Evolutionary conservation across 2,888 invertebrate species (phyloP).

Genomic region (Ophioninae sp.): DNA sequence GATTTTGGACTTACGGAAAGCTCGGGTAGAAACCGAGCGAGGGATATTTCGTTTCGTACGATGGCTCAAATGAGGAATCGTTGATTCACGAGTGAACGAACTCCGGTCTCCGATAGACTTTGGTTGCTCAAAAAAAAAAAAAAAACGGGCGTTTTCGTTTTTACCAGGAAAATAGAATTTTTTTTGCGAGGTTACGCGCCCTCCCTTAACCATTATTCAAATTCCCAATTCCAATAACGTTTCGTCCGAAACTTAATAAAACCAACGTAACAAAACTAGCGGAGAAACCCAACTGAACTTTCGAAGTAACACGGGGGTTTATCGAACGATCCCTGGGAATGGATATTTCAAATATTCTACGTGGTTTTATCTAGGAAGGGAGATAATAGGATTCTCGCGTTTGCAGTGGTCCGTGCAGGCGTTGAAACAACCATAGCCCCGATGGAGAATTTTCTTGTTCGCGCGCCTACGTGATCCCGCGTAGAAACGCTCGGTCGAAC

Average conservation of each 20-base stretch:
- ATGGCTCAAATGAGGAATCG: not conserved
- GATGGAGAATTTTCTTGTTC: slow-evolving; percentile 29
- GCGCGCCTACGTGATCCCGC: slow-evolving; percentile 42
- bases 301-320: not conserved
- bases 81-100: slow-evolving; percentile 13
- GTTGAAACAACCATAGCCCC: slow-evolving; percentile 44
- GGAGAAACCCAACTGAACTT: not conserved
- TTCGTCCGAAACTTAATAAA: too few relatives aligned
- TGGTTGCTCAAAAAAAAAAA: slow-evolving; percentile 1
- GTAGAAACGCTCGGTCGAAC: not conserved
- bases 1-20: slow-evolving; percentile 13
- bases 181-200: too few relatives aligned
- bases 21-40: slow-evolving; percentile 3
- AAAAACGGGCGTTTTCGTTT: not conserved
- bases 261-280: not conserved
- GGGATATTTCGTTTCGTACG: slow-evolving; percentile 2
- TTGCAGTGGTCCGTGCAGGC: slow-evolving; percentile 37
- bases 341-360: slow-evolving; percentile 5
- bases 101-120: too few relatives aligned
- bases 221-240: too few relatives aligned
- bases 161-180: too few relatives aligned
- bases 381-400: slow-evolving; percentile 38
- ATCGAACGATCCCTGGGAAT: not conserved
- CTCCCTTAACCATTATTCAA: too few relatives aligned
- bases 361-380: not conserved